Percentiles rank a stretch among this genome's conserved stretches.
Conservation (phyloP, 2,888 invertebrate species). For the Coelogynopora nodosa region DNA sequence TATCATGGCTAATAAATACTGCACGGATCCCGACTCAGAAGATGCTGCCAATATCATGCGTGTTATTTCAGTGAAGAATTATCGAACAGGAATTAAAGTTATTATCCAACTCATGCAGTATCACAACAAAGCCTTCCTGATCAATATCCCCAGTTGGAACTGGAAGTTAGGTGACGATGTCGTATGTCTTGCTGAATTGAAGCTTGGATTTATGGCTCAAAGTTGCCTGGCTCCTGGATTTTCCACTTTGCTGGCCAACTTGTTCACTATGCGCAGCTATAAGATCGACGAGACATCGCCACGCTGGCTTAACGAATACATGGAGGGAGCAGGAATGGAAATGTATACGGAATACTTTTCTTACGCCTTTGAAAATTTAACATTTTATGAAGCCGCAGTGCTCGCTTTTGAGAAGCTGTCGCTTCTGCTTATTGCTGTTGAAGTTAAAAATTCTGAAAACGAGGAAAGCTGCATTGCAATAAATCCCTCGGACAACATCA, state of each 20-base stretch:
- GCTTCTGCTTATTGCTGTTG: constrained; percentile 89
- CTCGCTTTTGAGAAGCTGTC: constrained; percentile 97
- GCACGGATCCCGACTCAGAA: constrained; percentile 99
- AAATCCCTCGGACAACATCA: constrained; percentile 72
- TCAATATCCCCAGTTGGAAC: constrained; percentile 99
- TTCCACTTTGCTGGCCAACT: constrained; percentile 99
- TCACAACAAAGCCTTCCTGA: constrained; percentile 98
- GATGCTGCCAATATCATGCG: constrained; percentile 99
- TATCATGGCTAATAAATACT: constrained; percentile 98
- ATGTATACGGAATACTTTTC: constrained; percentile 99
- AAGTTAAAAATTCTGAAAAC: constrained; percentile 74
- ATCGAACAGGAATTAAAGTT: constrained; percentile 97
- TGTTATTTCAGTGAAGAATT: constrained; percentile 99
- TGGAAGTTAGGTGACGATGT: constrained; percentile 99
- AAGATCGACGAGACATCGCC: constrained; percentile 73
- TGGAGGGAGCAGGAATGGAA: constrained; percentile 99
- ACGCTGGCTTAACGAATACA: constrained; percentile 99
- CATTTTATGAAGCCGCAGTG: constrained; percentile 99
- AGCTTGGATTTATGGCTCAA: constrained; percentile 98
- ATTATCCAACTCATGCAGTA: constrained; percentile 99
- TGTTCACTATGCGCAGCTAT: constrained; percentile 89
- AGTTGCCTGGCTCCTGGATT: constrained; percentile 98
- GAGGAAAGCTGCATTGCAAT: constrained; percentile 95
- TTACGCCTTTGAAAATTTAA: constrained; percentile 98
- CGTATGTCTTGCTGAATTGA: constrained; percentile 95